Percentiles rank a stretch among this genome's conserved stretches.
Conservation (phyloP, 2,888 invertebrate species). For the Mylabris sibirica region DNA sequence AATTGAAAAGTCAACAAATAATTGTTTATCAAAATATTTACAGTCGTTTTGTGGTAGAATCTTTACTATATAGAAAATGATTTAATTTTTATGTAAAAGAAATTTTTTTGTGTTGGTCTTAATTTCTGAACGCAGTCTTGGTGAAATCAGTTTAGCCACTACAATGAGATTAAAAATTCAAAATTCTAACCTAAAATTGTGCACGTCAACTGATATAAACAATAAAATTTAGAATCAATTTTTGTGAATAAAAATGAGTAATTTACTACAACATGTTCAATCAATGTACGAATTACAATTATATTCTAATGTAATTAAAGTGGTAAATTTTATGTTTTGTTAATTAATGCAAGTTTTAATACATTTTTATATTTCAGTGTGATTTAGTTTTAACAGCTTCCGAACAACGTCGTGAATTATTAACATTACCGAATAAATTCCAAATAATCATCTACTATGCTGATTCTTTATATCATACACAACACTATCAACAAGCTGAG, state of each 20-base stretch:
- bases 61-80: too few species aligned
- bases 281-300: slow-evolving; percentile 74
- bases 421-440: slow-evolving; percentile 70
- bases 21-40: too few species aligned
- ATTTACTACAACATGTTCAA: slow-evolving; percentile 72
- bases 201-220: background rate
- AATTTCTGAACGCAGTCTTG: background rate
- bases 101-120: too few species aligned
- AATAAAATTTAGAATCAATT: background rate
- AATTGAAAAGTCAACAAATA: too few species aligned
- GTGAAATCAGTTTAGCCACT: background rate
- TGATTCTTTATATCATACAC: slow-evolving; percentile 72
- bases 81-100: too few species aligned
- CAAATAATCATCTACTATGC: slow-evolving; percentile 74
- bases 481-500: slow-evolving; percentile 74
- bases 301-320: slow-evolving; percentile 73
- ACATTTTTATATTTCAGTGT: slow-evolving; percentile 70
- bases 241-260: slow-evolving; percentile 61
- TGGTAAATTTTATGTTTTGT: slow-evolving; percentile 65
- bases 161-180: slow-evolving; percentile 4
- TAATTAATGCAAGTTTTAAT: slow-evolving; percentile 15
- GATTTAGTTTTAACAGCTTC: slow-evolving; percentile 70
- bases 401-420: slow-evolving; percentile 71
- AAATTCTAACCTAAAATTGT: slow-evolving; percentile 19
- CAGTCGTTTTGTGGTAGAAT: too few species aligned